Conservation (phyloP, 2,113 vertebrate genomes). For the Platanista minor region DNA sequence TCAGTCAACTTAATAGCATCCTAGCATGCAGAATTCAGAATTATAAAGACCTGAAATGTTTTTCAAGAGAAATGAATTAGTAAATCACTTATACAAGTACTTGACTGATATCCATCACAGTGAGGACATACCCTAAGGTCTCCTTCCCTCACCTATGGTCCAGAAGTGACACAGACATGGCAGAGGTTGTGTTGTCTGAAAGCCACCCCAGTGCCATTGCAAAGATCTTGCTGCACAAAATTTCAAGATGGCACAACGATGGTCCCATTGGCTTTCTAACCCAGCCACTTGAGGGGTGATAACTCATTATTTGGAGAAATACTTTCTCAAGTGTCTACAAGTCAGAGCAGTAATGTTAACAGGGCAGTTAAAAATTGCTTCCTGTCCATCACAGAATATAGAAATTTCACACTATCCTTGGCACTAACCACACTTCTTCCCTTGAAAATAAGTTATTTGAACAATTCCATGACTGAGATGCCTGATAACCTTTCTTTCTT, state of each 20-base stretch:
- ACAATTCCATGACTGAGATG: conserved; percentile 53
- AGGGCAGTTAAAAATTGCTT: conserved; percentile 52
- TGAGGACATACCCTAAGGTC: not conserved
- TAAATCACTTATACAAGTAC: not conserved
- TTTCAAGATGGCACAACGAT: conserved; percentile 6
- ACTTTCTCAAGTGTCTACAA: conserved; percentile 51
- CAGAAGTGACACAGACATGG: not conserved
- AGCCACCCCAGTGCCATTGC: not conserved
- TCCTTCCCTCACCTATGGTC: not conserved
- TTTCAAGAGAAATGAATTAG: not conserved
- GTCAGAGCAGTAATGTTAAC: conserved; percentile 36
- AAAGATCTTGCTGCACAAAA: not conserved
- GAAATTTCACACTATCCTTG: conserved; percentile 67
- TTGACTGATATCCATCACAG: not conserved
- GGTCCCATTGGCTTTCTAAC: conserved; percentile 9
- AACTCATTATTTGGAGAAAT: conserved; percentile 55
- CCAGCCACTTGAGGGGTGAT: conserved; percentile 41
- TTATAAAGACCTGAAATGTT: not conserved
- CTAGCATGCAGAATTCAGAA: not conserved
- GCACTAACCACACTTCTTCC: conserved; percentile 57
- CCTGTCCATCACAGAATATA: conserved; percentile 58
- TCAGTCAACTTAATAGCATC: not conserved
- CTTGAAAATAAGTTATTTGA: conserved; percentile 64
- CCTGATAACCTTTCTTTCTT: conserved; percentile 19
- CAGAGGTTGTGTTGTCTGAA: not conserved